These are phyloP conservation scores for Ptilorrhoa leucosticta DNA, from an alignment of 2,113 vertebrate species.

Conservation along the genomic window DNA sequence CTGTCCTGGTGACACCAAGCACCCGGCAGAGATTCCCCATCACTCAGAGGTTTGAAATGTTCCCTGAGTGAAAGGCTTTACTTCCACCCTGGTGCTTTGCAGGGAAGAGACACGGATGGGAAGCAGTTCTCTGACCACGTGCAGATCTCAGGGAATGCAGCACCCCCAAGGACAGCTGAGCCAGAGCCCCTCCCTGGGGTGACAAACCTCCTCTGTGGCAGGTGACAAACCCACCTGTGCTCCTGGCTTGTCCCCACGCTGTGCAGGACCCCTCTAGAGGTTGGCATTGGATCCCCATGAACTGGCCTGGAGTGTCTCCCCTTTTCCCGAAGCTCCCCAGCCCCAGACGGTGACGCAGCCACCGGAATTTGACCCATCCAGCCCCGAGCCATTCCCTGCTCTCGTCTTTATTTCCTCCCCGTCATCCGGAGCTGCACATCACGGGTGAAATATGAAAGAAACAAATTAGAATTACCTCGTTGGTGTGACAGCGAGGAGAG, in stretches of 20 bases:
- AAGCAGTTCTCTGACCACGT: neutral
- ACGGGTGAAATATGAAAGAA: conserved; percentile 26
- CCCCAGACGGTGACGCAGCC: neutral
- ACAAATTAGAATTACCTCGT: conserved; percentile 15
- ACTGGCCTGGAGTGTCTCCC: rapidly evolving
- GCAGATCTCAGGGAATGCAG: neutral
- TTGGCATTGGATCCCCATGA: neutral
- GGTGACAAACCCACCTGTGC: neutral
- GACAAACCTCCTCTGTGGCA: neutral
- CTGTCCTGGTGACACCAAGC: neutral
- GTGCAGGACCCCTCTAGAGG: neutral
- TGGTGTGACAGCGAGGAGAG: neutral
- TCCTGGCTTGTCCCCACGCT: rapidly evolving
- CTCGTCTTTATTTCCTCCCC: neutral
- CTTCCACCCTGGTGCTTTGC: neutral
- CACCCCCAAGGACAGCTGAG: neutral
- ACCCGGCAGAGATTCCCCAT: neutral
- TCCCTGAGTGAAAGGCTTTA: neutral
- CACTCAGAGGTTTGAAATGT: neutral
- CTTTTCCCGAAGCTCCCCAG: neutral
- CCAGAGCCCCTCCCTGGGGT: neutral
- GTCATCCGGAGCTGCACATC: neutral
- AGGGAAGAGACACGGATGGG: neutral
- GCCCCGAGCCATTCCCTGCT: neutral
- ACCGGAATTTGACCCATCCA: rapidly evolving